These are phyloP conservation scores for Sula dactylatra DNA, from an alignment of 2,113 vertebrate genomes.

Conservation along the genomic window DNA sequence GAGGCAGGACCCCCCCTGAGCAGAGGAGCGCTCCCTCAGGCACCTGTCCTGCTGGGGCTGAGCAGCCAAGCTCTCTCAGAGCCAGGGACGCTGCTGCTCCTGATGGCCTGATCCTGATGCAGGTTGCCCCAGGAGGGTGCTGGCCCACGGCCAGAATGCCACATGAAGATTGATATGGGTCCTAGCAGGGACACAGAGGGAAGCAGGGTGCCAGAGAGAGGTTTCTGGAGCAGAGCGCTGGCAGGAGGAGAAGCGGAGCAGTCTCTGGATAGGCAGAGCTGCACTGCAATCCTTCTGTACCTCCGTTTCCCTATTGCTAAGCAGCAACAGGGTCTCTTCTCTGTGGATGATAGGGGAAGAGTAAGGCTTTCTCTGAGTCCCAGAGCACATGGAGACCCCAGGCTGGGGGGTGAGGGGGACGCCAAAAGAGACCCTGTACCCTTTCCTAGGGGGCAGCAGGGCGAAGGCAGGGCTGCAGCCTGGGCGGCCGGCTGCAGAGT, in stretches of 20 bases:
- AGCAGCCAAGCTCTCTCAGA: not conserved
- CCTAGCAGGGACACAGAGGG: not conserved
- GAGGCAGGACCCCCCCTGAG: not conserved
- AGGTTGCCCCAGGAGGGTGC: not conserved
- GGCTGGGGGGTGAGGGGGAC: fast-evolving
- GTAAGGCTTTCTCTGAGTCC: not conserved
- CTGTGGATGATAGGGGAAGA: not conserved
- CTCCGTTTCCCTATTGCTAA: not conserved
- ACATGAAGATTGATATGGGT: not conserved
- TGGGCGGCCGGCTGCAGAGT: not conserved
- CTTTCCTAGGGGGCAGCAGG: not conserved
- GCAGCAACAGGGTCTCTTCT: not conserved
- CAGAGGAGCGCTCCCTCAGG: not conserved
- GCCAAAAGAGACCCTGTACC: not conserved
- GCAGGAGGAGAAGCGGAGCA: not conserved
- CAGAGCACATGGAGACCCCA: not conserved
- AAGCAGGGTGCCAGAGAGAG: fast-evolving
- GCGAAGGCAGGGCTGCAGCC: not conserved
- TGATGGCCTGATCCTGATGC: not conserved
- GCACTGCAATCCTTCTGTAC: fast-evolving
- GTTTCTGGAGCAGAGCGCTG: not conserved
- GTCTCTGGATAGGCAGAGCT: not conserved
- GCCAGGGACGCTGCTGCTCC: not conserved
- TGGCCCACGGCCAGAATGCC: fast-evolving
- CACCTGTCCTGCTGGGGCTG: not conserved